phyloP scores from a whole-genome alignment of 2,888 invertebrate species.

The Serripes groenlandicus region DNA sequence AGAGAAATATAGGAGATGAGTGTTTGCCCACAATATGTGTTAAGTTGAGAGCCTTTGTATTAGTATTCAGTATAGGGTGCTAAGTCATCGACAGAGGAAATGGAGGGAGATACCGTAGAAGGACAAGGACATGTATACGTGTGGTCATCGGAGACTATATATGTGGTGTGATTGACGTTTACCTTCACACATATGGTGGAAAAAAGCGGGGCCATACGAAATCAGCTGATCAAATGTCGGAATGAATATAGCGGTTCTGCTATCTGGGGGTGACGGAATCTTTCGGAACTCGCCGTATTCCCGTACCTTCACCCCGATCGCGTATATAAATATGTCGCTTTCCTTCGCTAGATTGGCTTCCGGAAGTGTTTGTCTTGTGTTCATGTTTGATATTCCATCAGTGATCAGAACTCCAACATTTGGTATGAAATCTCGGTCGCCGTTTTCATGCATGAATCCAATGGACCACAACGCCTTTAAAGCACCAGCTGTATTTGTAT shows the following conservation, averaged over 20 bases:
- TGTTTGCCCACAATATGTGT: no score
- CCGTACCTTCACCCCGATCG: conserved; percentile 67
- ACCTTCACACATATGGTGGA: conserved; percentile 53
- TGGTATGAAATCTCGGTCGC: conserved; percentile 68
- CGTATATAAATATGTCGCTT: conserved; percentile 67
- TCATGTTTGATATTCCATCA: conserved; percentile 70
- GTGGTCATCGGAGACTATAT: no score
- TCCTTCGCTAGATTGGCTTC: conserved; percentile 60
- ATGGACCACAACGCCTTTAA: conserved; percentile 49
- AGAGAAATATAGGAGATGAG: no score
- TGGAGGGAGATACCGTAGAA: no score
- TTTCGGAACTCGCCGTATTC: conserved; percentile 45
- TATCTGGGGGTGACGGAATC: conserved; percentile 48
- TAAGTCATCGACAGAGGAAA: no score
- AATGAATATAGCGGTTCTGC: conserved; percentile 36
- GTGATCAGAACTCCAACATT: conserved; percentile 75
- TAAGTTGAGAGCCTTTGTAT: no score
- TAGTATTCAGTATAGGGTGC: no score
- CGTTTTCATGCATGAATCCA: conserved; percentile 48
- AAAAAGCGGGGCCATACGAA: conserved; percentile 28
- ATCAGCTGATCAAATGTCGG: conserved; percentile 33
- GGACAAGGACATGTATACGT: no score
- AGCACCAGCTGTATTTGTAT: conserved; percentile 71
- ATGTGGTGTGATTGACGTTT: not conserved
- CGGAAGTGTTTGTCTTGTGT: conserved; percentile 55